Evolutionary conservation across 2,797 vertebrate species (phyloP), one percentile per base, ranked within the genome.

Genomic region (Gambelia wislizenii): DNA sequence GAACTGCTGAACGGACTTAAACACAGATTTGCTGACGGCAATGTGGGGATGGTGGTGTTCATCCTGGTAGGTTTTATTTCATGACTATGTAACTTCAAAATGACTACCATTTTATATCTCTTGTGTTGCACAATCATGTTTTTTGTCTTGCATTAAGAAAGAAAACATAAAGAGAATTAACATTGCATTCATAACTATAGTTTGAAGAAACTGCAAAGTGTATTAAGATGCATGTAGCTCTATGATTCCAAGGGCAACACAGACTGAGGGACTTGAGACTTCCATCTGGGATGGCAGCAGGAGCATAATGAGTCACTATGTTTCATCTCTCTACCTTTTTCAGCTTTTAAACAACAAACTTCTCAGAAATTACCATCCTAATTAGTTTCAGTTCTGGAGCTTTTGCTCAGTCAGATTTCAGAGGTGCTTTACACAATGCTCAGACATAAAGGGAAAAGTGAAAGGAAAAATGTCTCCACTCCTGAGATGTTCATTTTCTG

Each of bases 241-340:
- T 74, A 54, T 7, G 25, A 22, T 12, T 42, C 54, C 33, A 84
- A 72, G 47, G 6, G n/a, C n/a, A 84, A 7, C 25, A 56, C 22
- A 27, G 20, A 72, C 49, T 54, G n/a, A 9, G 8, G 14, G 14
- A 59, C 22, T 72, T 54, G n/a, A n/a, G n/a, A n/a, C n/a, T n/a
- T n/a, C n/a, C n/a, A n/a, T n/a, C n/a, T n/a, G n/a, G n/a, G n/a
- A n/a, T n/a, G n/a, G n/a, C n/a, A n/a, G n/a, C n/a, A n/a, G n/a
- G n/a, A n/a, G n/a, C n/a, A 14, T 0, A 33, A 59, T 87, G 18
- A 81, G 0, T 1, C 78, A 47, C 20, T 0, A 1, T 5, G 59
- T 27, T 61, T 61, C 22, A 64, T 64, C 22, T 64, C 61, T 64
- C 61, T 27, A 27, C 61, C 27, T 64, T 9, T 8, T 64, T 6